Conservation (phyloP, 2,797 vertebrate genomes). For the Parambassis ranga region DNA sequence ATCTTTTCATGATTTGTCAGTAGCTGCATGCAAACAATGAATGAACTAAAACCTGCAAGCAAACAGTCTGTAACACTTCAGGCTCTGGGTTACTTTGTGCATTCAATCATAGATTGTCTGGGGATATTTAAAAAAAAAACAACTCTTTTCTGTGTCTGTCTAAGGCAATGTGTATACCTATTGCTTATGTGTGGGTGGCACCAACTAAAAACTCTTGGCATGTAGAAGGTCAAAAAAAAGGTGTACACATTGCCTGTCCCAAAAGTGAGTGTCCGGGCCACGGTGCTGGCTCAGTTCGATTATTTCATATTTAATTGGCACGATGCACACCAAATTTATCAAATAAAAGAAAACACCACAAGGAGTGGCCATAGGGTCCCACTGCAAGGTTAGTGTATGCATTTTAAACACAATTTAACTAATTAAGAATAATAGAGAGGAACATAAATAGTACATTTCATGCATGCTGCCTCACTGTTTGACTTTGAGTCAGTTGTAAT, state of each 20-base stretch:
- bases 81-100: constrained; percentile 33
- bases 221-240: constrained; percentile 78
- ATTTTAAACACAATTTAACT: constrained; percentile 51
- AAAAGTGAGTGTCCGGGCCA: constrained; percentile 69
- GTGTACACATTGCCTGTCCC: constrained; percentile 83
- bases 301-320: constrained; percentile 69
- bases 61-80: constrained; percentile 35
- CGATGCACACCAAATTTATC: constrained; percentile 46
- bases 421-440: constrained; percentile 29
- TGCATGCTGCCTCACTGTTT: constrained; percentile 46
- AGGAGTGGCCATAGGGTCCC: constrained; percentile 75
- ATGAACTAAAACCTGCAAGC: constrained; percentile 51
- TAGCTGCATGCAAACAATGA: constrained; percentile 60
- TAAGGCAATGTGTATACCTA: constrained; percentile 79
- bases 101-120: constrained; percentile 24
- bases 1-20: constrained; percentile 32
- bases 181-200: constrained; percentile 79
- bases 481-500: not conserved
- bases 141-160: constrained; percentile 53
- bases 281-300: constrained; percentile 59
- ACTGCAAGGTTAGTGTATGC: constrained; percentile 81
- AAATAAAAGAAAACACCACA: constrained; percentile 65
- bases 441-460: constrained; percentile 17
- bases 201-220: constrained; percentile 75
- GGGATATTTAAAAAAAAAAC: constrained; percentile 19